Conservation (phyloP, 1,140 invertebrate genomes). For the Scaptomyza graminum region DNA sequence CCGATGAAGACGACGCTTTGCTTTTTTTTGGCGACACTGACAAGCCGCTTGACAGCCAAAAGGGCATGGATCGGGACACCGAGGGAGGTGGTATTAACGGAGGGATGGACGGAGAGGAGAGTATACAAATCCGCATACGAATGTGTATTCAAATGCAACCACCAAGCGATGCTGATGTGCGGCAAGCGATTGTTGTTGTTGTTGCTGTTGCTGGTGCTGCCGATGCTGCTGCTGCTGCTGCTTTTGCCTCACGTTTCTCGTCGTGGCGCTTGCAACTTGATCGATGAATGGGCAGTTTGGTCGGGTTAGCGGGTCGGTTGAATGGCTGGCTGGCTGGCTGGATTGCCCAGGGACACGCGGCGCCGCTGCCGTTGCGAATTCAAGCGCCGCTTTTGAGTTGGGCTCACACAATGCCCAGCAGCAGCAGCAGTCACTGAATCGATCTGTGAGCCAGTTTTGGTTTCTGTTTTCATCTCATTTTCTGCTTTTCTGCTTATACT, state of each 20-base stretch:
- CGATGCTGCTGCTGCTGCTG: background rate
- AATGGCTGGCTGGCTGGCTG: slow-evolving; percentile 5
- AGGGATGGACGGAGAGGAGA: too few species aligned
- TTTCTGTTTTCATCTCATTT: slow-evolving; percentile 25
- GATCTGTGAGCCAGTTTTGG: slow-evolving; percentile 32
- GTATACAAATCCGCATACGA: slow-evolving; percentile 25
- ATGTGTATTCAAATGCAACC: slow-evolving; percentile 71
- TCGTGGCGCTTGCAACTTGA: slow-evolving; percentile 80
- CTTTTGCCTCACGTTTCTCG: slow-evolving; percentile 71
- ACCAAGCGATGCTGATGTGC: slow-evolving; percentile 51
- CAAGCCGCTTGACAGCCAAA: slow-evolving; percentile 50
- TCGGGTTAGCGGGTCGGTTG: slow-evolving; percentile 2
- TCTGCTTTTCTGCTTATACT: slow-evolving; percentile 1
- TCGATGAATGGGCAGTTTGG: slow-evolving; percentile 75
- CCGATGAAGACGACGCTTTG: slow-evolving; percentile 77
- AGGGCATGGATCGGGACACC: background rate
- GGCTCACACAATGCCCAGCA: slow-evolving; percentile 67
- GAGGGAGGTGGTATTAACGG: too few species aligned
- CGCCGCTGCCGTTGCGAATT: slow-evolving; percentile 75
- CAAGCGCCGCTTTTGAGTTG: slow-evolving; percentile 78
- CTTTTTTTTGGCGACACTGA: slow-evolving; percentile 67
- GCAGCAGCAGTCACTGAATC: slow-evolving; percentile 23
- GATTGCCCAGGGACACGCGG: slow-evolving; percentile 47
- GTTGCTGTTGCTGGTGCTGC: background rate
- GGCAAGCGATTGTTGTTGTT: slow-evolving; percentile 48